Evolutionary conservation across 2,797 vertebrate species (phyloP).

Genomic region (Etheostoma perlongum): DNA sequence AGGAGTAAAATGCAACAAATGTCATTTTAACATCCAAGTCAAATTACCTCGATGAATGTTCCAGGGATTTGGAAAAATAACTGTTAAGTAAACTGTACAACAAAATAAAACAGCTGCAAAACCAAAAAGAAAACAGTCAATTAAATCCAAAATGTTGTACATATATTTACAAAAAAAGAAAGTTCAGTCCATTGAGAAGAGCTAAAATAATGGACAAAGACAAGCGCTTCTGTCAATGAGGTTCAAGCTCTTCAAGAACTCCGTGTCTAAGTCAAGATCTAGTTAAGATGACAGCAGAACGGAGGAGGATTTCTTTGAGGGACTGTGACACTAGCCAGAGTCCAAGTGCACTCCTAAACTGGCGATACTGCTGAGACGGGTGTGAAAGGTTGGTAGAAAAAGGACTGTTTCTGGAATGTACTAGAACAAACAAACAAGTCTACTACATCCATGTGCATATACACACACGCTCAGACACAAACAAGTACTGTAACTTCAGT

Average conservation of each 20-base stretch:
- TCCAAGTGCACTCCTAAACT: constrained; percentile 54
- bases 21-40: constrained; percentile 69
- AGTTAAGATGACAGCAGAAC: constrained; percentile 65
- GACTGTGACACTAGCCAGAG: constrained; percentile 62
- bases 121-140: constrained; percentile 53
- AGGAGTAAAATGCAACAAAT: constrained; percentile 70
- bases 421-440: constrained; percentile 74
- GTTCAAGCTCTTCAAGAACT: constrained; percentile 67
- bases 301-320: constrained; percentile 42
- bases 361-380: constrained; percentile 54
- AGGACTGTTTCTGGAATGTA: constrained; percentile 89
- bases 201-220: constrained; percentile 69
- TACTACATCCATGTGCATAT: constrained; percentile 74
- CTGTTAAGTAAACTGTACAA: constrained; percentile 78
- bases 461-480: constrained; percentile 51
- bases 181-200: constrained; percentile 71
- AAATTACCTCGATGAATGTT: constrained; percentile 66
- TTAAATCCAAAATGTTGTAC: constrained; percentile 75
- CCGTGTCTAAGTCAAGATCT: constrained; percentile 62
- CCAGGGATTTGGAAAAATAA: constrained; percentile 61
- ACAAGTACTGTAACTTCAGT: constrained; percentile 42
- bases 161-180: constrained; percentile 81
- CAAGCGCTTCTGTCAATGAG: constrained; percentile 65
- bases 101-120: constrained; percentile 65
- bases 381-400: constrained; percentile 66